Percentiles rank a stretch among this genome's conserved stretches.
Conservation (phyloP, 2,113 vertebrate species). For the Orthonyx spaldingii region DNA sequence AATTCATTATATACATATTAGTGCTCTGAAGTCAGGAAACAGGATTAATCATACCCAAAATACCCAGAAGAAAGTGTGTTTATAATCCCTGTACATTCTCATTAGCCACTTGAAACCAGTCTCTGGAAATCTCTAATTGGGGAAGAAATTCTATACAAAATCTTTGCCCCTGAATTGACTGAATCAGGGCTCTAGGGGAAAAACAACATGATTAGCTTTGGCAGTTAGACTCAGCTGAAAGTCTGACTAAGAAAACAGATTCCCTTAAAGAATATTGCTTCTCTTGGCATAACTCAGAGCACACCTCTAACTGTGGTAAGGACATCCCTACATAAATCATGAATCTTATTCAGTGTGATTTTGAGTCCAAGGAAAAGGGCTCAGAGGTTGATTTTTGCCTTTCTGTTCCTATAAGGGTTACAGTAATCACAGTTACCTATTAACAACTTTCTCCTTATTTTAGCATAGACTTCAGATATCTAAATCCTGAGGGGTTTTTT, state of each 20-base stretch:
- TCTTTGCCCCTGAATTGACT: slow-evolving; percentile 62
- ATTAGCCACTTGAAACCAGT: slow-evolving; percentile 45
- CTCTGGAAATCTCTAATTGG: slow-evolving; percentile 53
- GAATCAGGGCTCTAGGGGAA: slow-evolving; percentile 50
- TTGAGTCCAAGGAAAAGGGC: background rate
- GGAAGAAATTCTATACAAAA: slow-evolving; percentile 62
- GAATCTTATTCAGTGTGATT: background rate
- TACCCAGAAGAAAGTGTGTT: slow-evolving; percentile 47
- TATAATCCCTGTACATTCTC: slow-evolving; percentile 56
- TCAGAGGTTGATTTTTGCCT: background rate
- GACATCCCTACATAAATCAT: background rate
- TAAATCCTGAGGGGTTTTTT: background rate
- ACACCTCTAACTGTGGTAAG: background rate
- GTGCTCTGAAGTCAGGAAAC: slow-evolving; percentile 38
- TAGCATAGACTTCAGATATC: background rate
- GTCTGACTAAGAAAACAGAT: slow-evolving; percentile 1
- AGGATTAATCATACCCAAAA: slow-evolving; percentile 54
- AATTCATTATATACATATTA: slow-evolving; percentile 49
- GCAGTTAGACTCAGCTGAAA: slow-evolving; percentile 30
- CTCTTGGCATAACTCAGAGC: background rate
- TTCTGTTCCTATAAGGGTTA: background rate
- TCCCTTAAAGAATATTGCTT: background rate
- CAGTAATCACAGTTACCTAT: background rate
- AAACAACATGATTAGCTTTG: slow-evolving; percentile 49
- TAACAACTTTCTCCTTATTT: background rate